Base-by-base conservation (phyloP, 1,140 invertebrate species). In the Trissolcus basalis region DNA sequence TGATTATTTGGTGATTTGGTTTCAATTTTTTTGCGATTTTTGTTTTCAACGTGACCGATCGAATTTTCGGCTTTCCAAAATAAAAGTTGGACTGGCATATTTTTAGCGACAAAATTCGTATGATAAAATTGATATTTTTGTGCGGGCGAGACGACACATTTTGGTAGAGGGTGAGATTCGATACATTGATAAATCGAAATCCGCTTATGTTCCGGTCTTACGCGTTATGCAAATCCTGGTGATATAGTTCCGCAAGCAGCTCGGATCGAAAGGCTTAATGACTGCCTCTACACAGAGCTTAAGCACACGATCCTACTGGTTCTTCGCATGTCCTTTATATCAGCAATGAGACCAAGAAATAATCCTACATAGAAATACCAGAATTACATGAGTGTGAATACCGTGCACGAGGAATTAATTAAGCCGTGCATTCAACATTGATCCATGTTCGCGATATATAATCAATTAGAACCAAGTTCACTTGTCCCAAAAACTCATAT, bases 311-410 rank as follows among this genome's bases (percentile, higher is more conserved):
- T 54, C 60, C 54, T 55, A 45, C 48, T 64, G 58, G 63, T 77
- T 72, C 75, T 77, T 77, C 75, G 39, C 56, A 59, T 77, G 75
- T 72, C 61, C 61, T 71, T 72, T 72, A 72, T 77, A 77, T 77
- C 65, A 67, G 55, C 59, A n/a, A 13, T 27, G 63, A 77, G 63
- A 47, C 48, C 75, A 72, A 68, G 75, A 71, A 77, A 77, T 77
- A 77, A 77, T 77, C 68, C 68, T 53, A 59, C 64, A 54, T 53
- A 53, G 64, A 65, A 78, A 78, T 73, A 69, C 58, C 69, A 54
- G 68, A 69, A 71, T 72, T 78, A 78, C 76, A 73, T 32, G 64
- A 60, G 60, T 65, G 73, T 50, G 61, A 76, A 76, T 60, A 65
- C 50, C 47, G 47, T 36, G 51, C 56, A 54, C 13, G 47, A 63